phyloP scores from a whole-genome alignment of 2,113 vertebrate species.

The Gopherus evgoodei region DNA sequence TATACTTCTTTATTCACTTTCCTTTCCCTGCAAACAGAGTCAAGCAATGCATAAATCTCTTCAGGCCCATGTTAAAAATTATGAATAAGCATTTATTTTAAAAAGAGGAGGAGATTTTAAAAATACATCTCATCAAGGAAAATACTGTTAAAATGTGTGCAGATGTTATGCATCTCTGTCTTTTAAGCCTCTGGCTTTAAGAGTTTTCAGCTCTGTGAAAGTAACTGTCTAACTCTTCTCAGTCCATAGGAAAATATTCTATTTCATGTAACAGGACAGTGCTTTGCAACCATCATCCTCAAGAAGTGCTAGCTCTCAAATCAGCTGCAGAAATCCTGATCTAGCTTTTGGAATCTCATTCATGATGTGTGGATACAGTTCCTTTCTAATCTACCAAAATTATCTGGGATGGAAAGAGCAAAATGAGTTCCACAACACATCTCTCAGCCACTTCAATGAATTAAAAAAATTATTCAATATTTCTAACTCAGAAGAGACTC shows the following conservation, averaged over 20 bases:
- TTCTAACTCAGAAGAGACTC: background rate
- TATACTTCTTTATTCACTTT: background rate
- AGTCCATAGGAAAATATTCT: background rate
- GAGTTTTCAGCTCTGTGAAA: background rate
- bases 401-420: background rate
- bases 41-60: background rate
- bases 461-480: background rate
- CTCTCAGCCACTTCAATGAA: background rate
- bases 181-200: background rate
- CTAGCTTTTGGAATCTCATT: background rate
- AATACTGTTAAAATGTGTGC: background rate
- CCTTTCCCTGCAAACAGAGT: background rate
- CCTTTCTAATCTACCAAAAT: background rate
- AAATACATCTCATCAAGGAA: background rate
- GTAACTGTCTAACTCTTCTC: background rate
- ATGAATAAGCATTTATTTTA: background rate
- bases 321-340: background rate
- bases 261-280: background rate
- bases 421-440: background rate
- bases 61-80: background rate
- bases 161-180: background rate
- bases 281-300: background rate
- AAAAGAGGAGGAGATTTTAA: background rate
- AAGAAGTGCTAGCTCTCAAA: background rate
- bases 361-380: background rate